These are phyloP conservation scores for Stigmatopora argus DNA, from an alignment of 2,113 vertebrate genomes.

Conservation along the genomic window DNA sequence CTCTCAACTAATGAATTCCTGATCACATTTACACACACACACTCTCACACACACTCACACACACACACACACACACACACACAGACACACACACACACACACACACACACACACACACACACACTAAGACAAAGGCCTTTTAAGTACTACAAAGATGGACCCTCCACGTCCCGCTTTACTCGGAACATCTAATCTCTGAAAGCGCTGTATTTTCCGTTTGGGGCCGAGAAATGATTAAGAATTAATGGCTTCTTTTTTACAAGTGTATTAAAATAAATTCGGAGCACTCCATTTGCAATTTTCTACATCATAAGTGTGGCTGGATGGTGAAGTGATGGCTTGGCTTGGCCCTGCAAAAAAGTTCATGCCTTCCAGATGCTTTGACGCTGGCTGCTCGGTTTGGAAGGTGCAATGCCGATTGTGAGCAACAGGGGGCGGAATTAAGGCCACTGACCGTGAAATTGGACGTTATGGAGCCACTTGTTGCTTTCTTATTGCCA, in stretches of 20 bases:
- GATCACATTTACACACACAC: conserved; percentile 37
- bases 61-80: conserved; percentile 20
- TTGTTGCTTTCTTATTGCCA: not conserved
- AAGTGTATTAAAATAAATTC: not conserved
- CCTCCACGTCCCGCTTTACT: not conserved
- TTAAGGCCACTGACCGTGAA: not conserved
- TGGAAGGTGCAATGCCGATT: not conserved
- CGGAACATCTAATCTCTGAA: not conserved
- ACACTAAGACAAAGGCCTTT: conserved; percentile 11
- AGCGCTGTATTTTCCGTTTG: not conserved
- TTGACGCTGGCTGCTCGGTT: not conserved
- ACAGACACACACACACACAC: conserved; percentile 15
- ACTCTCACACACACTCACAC: conserved; percentile 11
- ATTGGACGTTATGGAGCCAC: not conserved
- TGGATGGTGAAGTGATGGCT: not conserved
- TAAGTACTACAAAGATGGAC: conserved; percentile 19
- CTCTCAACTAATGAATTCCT: conserved; percentile 62
- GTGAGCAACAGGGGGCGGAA: conserved; percentile 34
- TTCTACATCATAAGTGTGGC: conserved; percentile 9
- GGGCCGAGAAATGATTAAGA: not conserved
- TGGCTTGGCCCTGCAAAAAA: conserved; percentile 6
- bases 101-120: conserved; percentile 20
- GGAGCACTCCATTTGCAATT: not conserved
- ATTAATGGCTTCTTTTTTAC: no score
- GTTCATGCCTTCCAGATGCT: conserved; percentile 6